Base-by-base conservation (phyloP, 2,113 vertebrate genomes). In the Aegotheles bennettii region DNA sequence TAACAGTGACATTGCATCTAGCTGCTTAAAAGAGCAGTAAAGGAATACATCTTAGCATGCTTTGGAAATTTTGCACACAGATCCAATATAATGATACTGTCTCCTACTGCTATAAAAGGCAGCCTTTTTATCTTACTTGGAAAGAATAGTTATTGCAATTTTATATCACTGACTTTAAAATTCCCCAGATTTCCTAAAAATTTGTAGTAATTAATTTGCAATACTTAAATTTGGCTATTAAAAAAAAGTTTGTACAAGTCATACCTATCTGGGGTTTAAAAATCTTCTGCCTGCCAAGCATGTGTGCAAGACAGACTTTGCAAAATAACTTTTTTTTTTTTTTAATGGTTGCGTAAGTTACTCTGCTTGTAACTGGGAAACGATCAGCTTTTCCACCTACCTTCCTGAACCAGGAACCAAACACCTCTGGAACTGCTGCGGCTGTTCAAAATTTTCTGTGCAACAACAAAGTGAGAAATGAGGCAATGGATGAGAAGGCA, bases 11-110 rank as follows among this genome's bases (percentile, higher is more conserved):
- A 59, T 1, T 70, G 21, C 65, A 63, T 24, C 26, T 29, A 50
- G 31, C 77, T 75, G 61, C 51, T 69, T 73, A 31, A 11, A 60
- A 73, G 65, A 81, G 31, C 35, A 71, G 18, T 54, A 45, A 57
- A 70, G 50, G 19, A 47, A 38, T 0, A 0, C 6, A 43, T 42
- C 31, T 69, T 29, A 43, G 2, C 12, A 11, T 8, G 23, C 31
- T 40, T 71, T n/a, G 82, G 61, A 65, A 79, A 56, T 53, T 48
- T 40, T 78, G 56, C 23, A 50, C 13, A 17, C 4, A n/a, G 43
- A 35, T 65, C 47, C 67, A 51, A 50, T 59, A 60, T 29, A 53
- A 29, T 23, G 43, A 60, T 61, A 50, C 65, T 70, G n/a, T 35
- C 63, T 53, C 29, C 24, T 54, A 28, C 13, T 57, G 24, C 63